phyloP scores from a whole-genome alignment of 2,797 vertebrate genomes.

The Syngnathus acus region DNA sequence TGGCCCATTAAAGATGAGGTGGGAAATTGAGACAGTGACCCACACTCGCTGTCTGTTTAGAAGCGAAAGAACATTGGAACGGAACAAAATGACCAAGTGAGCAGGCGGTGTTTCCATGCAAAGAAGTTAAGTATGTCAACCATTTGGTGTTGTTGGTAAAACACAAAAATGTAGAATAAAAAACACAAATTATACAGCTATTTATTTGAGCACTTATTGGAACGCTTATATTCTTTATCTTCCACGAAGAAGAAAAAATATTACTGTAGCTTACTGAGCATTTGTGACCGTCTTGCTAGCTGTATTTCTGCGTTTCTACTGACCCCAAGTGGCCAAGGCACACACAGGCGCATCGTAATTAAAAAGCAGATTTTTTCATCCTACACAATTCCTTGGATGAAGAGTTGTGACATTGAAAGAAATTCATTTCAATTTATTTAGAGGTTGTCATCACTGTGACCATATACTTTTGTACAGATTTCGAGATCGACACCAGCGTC shows the following conservation, averaged over 20 bases:
- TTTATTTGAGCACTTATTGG: too few relatives aligned
- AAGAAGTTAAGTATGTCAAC: neutral
- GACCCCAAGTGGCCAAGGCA: too few relatives aligned
- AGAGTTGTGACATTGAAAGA: conserved; percentile 8
- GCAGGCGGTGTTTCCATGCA: neutral
- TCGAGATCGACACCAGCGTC: neutral
- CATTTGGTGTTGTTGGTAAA: neutral
- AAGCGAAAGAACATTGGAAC: neutral
- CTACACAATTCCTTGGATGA: conserved; percentile 20
- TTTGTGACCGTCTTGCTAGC: too few relatives aligned
- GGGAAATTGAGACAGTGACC: conserved; percentile 24
- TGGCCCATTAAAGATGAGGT: neutral
- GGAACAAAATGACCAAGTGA: neutral
- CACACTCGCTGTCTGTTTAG: conserved; percentile 17
- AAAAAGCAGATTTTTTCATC: neutral
- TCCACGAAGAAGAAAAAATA: too few relatives aligned
- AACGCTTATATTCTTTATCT: too few relatives aligned
- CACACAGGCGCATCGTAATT: too few relatives aligned
- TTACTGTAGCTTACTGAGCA: too few relatives aligned
- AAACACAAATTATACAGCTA: too few relatives aligned
- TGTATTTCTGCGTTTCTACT: too few relatives aligned
- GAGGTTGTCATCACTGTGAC: too few relatives aligned
- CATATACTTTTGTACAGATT: too few relatives aligned
- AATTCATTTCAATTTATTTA: neutral
- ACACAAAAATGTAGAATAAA: too few relatives aligned